Base-by-base conservation (phyloP, 2,113 vertebrate species). In the Sylvilagus bachmani region DNA sequence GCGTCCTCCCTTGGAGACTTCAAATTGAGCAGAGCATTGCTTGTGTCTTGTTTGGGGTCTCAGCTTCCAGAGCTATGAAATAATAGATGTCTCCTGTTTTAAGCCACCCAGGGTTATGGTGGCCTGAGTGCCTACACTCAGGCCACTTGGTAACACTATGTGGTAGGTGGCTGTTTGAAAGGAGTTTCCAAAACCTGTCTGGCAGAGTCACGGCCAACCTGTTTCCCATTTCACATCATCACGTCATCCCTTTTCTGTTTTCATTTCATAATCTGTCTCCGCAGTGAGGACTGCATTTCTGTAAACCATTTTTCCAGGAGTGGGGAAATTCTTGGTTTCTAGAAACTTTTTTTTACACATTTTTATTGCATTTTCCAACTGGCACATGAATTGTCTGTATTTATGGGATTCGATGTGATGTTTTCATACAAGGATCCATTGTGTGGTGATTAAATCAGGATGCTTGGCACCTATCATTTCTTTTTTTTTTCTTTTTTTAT, bases 321-420 rank as follows among this genome's bases (percentile, higher is more conserved):
- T 85, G 79, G 62, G 80, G 69, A 91, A 92, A 84, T 85, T 51
- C 73, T 90, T 89, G 21, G 49, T 93, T 97, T 90, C 44, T 75
- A 87, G 33, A 94, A 94, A 58, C 51, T 86, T 84, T 11, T 94
- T 17, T 17, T 17, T 17, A 58, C 55, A 58, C 55, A 58, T 16
- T 58, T 58, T 19, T 58, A 58, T 58, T 58, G 19, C 19, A 58
- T 58, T 58, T 58, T 58, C 19, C 19, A 14, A 58, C 55, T 58
- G 55, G 19, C 55, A 58, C 55, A 58, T 58, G 55, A 19, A 44
- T 44, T 10, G 36, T 58, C 55, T 58, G 55, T 58, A 58, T 58
- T 58, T 58, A 58, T 58, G 13, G 19, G 17, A 58, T 58, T 58
- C 17, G 17, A 58, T 58, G 55, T 19, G 19, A 58, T 58, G 55